phyloP scores from a whole-genome alignment of 2,113 vertebrate genomes.

The Mormyrus iriodes region DNA sequence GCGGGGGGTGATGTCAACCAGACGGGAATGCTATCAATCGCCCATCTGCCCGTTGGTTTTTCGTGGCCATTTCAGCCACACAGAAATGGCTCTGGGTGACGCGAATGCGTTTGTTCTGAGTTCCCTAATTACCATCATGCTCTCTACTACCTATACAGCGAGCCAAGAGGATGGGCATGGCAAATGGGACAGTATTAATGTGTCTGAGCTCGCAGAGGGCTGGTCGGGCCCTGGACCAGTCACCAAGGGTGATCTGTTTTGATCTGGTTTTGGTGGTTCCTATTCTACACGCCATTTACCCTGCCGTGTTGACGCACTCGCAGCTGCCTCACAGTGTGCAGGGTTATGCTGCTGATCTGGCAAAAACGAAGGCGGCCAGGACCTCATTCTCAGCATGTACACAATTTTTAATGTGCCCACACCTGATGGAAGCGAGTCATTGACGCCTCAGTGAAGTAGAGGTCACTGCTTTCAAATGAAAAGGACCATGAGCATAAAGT shows the following conservation, averaged over 20 bases:
- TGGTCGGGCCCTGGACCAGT: neutral
- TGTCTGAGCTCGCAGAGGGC: neutral
- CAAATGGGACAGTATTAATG: neutral
- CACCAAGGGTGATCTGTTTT: neutral
- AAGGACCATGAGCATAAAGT: neutral
- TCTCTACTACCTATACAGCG: neutral
- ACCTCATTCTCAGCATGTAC: neutral
- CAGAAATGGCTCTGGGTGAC: neutral
- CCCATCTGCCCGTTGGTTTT: slow-evolving; percentile 7
- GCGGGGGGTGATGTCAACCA: neutral
- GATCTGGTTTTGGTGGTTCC: neutral
- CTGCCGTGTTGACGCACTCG: neutral
- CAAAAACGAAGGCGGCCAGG: neutral
- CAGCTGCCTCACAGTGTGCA: neutral
- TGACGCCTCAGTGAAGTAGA: neutral
- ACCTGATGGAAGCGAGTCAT: neutral
- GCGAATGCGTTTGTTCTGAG: neutral
- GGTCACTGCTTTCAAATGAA: slow-evolving; percentile 8
- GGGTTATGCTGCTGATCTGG: neutral
- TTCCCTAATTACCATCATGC: neutral
- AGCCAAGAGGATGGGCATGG: neutral
- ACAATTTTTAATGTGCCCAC: neutral
- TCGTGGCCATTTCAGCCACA: neutral
- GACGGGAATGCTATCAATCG: slow-evolving; percentile 1
- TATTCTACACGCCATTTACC: neutral